Conservation (phyloP, 2,797 vertebrate species). For the Schizopygopsis malacanthus region DNA sequence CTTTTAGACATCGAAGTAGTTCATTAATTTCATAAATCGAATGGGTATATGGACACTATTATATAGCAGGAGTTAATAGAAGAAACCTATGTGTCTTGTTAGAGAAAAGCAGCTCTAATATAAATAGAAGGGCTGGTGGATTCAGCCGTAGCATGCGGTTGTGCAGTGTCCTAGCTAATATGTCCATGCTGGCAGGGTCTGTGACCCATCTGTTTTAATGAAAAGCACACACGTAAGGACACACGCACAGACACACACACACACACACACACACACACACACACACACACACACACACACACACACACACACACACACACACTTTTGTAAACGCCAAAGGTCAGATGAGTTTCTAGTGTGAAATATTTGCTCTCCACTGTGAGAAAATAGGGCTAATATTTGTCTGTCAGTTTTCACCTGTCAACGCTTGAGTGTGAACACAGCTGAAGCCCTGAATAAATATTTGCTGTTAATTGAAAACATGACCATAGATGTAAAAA, state of each 20-base stretch:
- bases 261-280: constrained; percentile 3
- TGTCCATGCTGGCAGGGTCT: not conserved
- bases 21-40: constrained; percentile 25
- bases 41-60: not conserved
- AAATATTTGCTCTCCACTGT: constrained; percentile 35
- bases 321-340: constrained; percentile 20
- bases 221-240: constrained; percentile 38
- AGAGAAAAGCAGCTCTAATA: not conserved
- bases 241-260: constrained; percentile 22
- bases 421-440: constrained; percentile 13
- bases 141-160: not conserved
- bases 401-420: constrained; percentile 32
- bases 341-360: constrained; percentile 41
- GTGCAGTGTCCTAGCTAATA: not conserved
- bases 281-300: constrained; percentile 36
- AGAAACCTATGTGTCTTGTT: not conserved
- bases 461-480: constrained; percentile 16
- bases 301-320: constrained; percentile 3
- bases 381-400: constrained; percentile 38
- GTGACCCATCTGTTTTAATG: constrained; percentile 35
- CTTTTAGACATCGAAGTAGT: constrained; percentile 16
- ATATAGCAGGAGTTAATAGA: constrained; percentile 12
- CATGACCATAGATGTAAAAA: constrained; percentile 13
- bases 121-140: not conserved
- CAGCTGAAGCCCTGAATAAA: not conserved